A percentile compares a stretch with the other conserved stretches of the same genome.
These are phyloP conservation scores for Garra rufa DNA, from an alignment of 2,113 vertebrate species.

Conservation along the genomic window DNA sequence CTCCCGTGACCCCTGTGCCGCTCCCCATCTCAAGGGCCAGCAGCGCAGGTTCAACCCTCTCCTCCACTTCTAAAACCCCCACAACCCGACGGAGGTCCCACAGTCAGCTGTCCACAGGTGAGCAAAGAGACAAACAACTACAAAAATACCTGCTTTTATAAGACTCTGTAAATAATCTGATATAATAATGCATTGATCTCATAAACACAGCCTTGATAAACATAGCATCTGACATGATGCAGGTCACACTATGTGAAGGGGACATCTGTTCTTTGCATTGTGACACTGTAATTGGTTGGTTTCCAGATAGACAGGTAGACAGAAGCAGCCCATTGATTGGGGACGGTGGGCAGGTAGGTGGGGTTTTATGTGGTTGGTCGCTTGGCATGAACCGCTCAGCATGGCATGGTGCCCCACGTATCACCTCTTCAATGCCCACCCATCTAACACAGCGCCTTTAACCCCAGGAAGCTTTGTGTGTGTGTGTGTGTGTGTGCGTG, in stretches of 20 bases:
- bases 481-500: not conserved
- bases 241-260: not conserved
- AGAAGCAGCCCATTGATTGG: constrained; percentile 73
- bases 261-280: constrained; percentile 62
- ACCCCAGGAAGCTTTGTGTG: constrained; percentile 40
- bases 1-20: constrained; percentile 74
- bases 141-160: not conserved
- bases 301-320: constrained; percentile 80
- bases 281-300: constrained; percentile 76
- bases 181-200: not conserved
- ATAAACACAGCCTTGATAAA: not conserved
- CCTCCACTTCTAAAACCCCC: constrained; percentile 70
- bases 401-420: constrained; percentile 71
- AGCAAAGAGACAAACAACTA: not conserved
- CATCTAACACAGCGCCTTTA: constrained; percentile 48
- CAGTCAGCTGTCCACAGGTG: constrained; percentile 76
- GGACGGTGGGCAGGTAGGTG: constrained; percentile 80
- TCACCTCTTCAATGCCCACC: constrained; percentile 53
- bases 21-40: constrained; percentile 78
- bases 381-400: constrained; percentile 75
- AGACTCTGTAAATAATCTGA: not conserved
- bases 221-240: not conserved
- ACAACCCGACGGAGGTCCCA: constrained; percentile 74
- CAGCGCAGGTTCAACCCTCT: constrained; percentile 76
- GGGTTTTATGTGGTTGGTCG: constrained; percentile 64